phyloP scores from a whole-genome alignment of 2,888 invertebrate genomes.

The Hypomecis punctinalis region DNA sequence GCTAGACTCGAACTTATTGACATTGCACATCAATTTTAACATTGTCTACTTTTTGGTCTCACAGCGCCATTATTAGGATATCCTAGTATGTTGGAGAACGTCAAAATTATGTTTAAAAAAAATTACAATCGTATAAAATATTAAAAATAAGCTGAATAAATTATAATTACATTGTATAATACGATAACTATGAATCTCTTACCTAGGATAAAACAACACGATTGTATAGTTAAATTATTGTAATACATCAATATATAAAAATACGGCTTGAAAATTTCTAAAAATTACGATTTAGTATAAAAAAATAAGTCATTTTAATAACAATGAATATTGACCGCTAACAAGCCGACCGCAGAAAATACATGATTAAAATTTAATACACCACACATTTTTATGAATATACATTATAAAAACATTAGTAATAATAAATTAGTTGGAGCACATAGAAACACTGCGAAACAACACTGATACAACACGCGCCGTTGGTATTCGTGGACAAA shows the following conservation, averaged over 20 bases:
- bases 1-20: no score
- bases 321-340: neutral
- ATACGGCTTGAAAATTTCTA: constrained; percentile 10
- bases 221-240: constrained; percentile 9
- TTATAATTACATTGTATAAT: neutral
- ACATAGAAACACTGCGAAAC: no score
- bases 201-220: constrained; percentile 12
- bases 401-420: neutral
- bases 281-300: constrained; percentile 19
- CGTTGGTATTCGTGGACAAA: no score
- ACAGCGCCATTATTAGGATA: neutral
- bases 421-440: no score
- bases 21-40: no score
- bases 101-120: constrained; percentile 13
- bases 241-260: constrained; percentile 20
- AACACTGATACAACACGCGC: no score
- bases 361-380: neutral
- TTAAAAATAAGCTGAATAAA: constrained; percentile 1
- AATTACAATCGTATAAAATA: neutral
- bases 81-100: neutral
- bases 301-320: constrained; percentile 11
- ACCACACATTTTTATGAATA: neutral
- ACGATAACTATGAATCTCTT: constrained; percentile 11
- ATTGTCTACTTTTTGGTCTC: no score
- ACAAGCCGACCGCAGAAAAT: neutral